These are phyloP conservation scores for Pogonocichla stellata DNA, from an alignment of 2,113 vertebrate species.

Conservation along the genomic window DNA sequence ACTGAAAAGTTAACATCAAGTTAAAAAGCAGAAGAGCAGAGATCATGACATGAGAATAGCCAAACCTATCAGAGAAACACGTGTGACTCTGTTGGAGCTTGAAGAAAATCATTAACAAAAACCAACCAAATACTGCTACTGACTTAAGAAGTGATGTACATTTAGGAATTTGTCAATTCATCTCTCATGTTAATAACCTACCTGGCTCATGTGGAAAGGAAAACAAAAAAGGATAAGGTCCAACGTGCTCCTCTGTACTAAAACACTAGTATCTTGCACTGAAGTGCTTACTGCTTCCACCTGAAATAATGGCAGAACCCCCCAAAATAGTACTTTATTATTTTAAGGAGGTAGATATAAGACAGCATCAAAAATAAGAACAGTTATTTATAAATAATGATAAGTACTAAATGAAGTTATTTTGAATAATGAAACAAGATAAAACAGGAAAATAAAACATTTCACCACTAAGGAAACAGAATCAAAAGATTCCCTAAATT, in stretches of 20 bases:
- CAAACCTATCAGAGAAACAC: background rate
- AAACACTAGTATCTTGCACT: slow-evolving; percentile 96
- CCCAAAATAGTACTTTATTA: background rate
- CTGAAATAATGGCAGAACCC: slow-evolving; percentile 68
- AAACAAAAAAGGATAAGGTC: slow-evolving; percentile 99
- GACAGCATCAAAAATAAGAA: background rate
- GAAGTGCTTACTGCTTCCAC: slow-evolving; percentile 98
- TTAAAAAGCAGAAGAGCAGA: background rate
- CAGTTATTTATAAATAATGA: background rate
- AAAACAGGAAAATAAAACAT: background rate
- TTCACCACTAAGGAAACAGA: background rate
- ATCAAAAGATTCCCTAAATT: background rate
- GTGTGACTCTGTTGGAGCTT: background rate
- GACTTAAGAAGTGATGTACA: background rate
- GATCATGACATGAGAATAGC: background rate
- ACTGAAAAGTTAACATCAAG: background rate
- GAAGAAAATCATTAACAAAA: background rate
- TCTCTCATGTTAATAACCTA: slow-evolving; percentile 52
- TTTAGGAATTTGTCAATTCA: background rate
- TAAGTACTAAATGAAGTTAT: background rate
- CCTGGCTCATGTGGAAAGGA: slow-evolving; percentile 99
- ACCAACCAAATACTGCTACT: background rate
- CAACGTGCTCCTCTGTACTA: slow-evolving; percentile 96
- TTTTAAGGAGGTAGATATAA: background rate
- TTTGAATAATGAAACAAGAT: background rate